Percentiles rank a stretch among this genome's conserved stretches.
These are phyloP conservation scores for Idaea dimidiata DNA, from an alignment of 2,888 invertebrate genomes.

Conservation along the genomic window DNA sequence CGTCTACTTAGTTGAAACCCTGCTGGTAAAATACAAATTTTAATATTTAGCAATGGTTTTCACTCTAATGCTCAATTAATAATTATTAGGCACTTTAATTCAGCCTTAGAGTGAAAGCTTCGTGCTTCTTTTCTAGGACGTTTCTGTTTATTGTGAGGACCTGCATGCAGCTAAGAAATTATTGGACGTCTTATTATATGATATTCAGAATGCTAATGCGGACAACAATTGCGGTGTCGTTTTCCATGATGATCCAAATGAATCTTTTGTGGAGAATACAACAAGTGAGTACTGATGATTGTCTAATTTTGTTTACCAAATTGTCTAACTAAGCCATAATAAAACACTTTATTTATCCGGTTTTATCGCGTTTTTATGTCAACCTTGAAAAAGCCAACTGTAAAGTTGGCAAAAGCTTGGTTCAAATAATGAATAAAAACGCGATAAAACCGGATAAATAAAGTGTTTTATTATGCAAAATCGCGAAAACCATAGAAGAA, in stretches of 20 bases:
- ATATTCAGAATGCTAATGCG: constrained; percentile 49
- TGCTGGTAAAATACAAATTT: constrained; percentile 43
- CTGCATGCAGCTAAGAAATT: constrained; percentile 49
- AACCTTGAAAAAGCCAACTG: too few relatives aligned
- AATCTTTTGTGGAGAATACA: constrained; percentile 9
- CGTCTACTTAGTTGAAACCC: constrained; percentile 68
- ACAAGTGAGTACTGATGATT: constrained; percentile 5
- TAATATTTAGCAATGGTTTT: constrained; percentile 2
- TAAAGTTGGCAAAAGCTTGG: too few relatives aligned
- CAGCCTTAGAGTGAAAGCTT: background rate
- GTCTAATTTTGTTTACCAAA: background rate
- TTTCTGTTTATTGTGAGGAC: constrained; percentile 46
- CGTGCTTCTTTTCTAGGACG: constrained; percentile 30
- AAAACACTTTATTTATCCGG: too few relatives aligned
- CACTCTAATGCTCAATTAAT: too few relatives aligned
- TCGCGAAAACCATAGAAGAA: too few relatives aligned
- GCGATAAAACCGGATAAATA: too few relatives aligned
- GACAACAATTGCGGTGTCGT: constrained; percentile 38
- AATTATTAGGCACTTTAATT: background rate
- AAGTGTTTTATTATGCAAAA: too few relatives aligned
- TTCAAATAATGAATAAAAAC: too few relatives aligned
- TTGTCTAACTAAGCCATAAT: too few relatives aligned
- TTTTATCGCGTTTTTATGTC: too few relatives aligned
- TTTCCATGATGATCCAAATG: constrained; percentile 30
- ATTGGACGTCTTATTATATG: constrained; percentile 48